A percentile compares a stretch with the other conserved stretches of the same genome.
These are phyloP conservation scores for Oncopeltus fasciatus DNA, from an alignment of 1,140 invertebrate species.

Conservation along the genomic window DNA sequence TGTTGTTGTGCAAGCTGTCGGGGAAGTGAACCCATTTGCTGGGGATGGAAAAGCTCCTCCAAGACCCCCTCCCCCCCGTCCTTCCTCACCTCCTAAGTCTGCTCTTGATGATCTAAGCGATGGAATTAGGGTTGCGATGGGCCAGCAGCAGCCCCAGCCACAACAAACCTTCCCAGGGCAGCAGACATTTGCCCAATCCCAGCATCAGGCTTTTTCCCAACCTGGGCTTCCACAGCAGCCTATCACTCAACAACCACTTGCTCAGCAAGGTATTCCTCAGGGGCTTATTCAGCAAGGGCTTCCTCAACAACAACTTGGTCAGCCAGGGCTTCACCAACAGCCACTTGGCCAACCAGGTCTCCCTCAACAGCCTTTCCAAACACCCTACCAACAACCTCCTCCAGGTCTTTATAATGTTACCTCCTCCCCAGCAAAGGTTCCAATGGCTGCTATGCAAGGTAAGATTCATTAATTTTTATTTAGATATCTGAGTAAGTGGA, in stretches of 20 bases:
- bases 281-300: slow-evolving; percentile 8
- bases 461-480: no score
- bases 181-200: slow-evolving; percentile 24
- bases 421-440: slow-evolving; percentile 20
- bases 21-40: slow-evolving; percentile 26
- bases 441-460: slow-evolving; percentile 17
- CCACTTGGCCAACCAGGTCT: background rate
- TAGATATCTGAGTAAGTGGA: no score
- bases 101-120: slow-evolving; percentile 57
- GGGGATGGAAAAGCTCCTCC: slow-evolving; percentile 28
- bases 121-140: slow-evolving; percentile 49
- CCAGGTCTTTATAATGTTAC: background rate
- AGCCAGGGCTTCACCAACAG: background rate
- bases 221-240: slow-evolving; percentile 38
- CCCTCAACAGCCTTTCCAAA: background rate
- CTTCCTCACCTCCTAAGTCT: slow-evolving; percentile 35
- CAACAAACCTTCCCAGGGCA: background rate
- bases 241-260: no score
- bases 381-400: background rate
- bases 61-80: slow-evolving; percentile 32
- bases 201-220: slow-evolving; percentile 22
- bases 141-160: slow-evolving; percentile 28
- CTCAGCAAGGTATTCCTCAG: slow-evolving; percentile 1
- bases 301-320: slow-evolving; percentile 3
- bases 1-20: slow-evolving; percentile 28